phyloP scores from a whole-genome alignment of 37 sponge, comb jelly and placozoan genomes.

The Halisarca cf. caerulea region DNA sequence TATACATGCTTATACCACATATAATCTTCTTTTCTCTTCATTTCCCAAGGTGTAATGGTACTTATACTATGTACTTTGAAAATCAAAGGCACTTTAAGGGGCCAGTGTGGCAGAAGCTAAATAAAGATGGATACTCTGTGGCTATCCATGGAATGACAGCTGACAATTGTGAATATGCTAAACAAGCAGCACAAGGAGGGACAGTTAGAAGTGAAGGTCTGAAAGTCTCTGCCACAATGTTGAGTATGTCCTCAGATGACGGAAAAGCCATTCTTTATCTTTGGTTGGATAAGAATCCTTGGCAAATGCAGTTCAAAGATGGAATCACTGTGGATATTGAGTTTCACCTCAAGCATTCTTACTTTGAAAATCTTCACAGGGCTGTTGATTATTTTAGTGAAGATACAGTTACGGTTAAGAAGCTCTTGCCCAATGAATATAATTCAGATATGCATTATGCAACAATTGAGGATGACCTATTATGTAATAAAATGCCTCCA shows the following conservation, averaged over 20 bases:
- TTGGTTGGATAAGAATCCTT: no score
- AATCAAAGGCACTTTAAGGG: no score
- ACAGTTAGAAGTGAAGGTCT: background rate
- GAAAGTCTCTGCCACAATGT: background rate
- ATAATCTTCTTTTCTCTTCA: no score
- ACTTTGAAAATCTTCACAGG: conserved; percentile 39
- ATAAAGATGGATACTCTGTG: no score
- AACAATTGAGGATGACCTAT: background rate
- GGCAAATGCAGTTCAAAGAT: no score
- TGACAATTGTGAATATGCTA: conserved; percentile 20
- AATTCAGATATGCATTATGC: no score
- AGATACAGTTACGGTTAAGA: background rate
- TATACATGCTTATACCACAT: no score
- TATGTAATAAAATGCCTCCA: background rate
- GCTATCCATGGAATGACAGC: conserved; percentile 5
- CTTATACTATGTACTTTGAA: no score
- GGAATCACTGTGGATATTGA: background rate
- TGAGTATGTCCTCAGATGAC: no score
- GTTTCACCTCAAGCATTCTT: conserved; percentile 33
- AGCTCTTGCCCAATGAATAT: background rate
- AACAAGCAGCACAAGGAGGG: conserved; percentile 1
- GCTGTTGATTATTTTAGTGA: conserved; percentile 4
- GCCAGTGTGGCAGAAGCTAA: no score
- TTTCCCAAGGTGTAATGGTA: no score
- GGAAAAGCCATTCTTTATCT: no score